Evolutionary conservation across 2,888 invertebrate species (phyloP).

Genomic region (Melanostoma mellinum): DNA sequence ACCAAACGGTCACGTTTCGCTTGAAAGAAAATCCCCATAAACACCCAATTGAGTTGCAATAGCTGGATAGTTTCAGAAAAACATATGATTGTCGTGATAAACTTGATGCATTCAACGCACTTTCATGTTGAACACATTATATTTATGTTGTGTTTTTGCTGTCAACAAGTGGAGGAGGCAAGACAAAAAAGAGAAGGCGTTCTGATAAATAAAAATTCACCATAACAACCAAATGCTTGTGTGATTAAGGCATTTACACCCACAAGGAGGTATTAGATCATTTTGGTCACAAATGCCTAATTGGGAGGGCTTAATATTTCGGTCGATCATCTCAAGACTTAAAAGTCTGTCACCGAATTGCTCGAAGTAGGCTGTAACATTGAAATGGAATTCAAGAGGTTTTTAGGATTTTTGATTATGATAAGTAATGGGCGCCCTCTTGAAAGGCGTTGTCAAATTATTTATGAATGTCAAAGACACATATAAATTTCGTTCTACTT

Average conservation of each 20-base stretch:
- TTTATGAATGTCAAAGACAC: neutral
- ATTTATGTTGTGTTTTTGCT: conserved; percentile 14
- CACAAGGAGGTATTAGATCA: conserved; percentile 38
- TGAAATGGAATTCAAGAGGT: conserved; percentile 1
- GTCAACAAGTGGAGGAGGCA: conserved; percentile 42
- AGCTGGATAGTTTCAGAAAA: conserved; percentile 39
- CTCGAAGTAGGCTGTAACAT: conserved; percentile 26
- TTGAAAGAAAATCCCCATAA: conserved; percentile 41
- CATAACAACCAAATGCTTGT: conserved; percentile 46
- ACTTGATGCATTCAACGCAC: conserved; percentile 44
- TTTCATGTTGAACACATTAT: neutral
- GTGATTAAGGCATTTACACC: conserved; percentile 61
- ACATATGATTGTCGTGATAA: conserved; percentile 36
- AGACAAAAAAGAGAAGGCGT: conserved; percentile 48
- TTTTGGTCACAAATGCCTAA: conserved; percentile 41
- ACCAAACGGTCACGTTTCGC: neutral
- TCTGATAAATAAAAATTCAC: conserved; percentile 59
- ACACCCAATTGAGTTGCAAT: conserved; percentile 56
- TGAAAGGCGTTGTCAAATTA: no score
- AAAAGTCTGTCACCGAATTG: conserved; percentile 1
- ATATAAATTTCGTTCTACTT: neutral
- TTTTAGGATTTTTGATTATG: no score
- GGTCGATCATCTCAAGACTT: no score
- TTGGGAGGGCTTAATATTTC: neutral
- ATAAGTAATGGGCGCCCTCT: no score